Base-by-base conservation (phyloP, 2,888 invertebrate genomes). In the Lithodes maja region DNA sequence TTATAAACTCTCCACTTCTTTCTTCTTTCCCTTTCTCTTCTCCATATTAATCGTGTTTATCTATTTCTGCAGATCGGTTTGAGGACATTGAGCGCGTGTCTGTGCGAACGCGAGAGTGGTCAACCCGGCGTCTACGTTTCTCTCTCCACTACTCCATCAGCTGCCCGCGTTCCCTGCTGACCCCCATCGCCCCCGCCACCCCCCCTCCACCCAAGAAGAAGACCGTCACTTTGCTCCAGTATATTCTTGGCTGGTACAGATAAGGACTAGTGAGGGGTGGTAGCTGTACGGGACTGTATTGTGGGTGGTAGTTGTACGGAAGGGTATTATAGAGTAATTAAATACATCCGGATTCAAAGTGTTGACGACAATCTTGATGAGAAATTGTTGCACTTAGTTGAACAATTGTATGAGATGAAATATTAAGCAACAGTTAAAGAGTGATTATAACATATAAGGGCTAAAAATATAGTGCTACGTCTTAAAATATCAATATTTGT, bases 211-310 rank as follows among this genome's bases (percentile, higher is more conserved):
- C 85, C n/a, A 80, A 54, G 12, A 84, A 53, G 61, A 88, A 88
- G 85, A 88, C 80, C 2, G 81, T 88, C 49, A 88, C 88, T 0
- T 81, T 88, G 53, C 80, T 88, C 3, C 88, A 88, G 81, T 88
- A 88, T n/a, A 80, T 88, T 61, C 75, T 88, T 49, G 88, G 88
- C 9, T 88, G 88, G 88, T 88, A 88, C 79, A 84, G 88, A 74
- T 88, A 84, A 71, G 17, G 17, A n/a, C 2, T 1, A 61, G 15
- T 61, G 68, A 15, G 68, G 15, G 9, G 15, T 1, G 68, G 7
- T 61, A 12, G 68, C 2, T 7, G 68, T 7, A 61, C 15, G 15
- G 15, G 7, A 61, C 15, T 61, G 15, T 61, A 15, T 15, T 12
- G 68, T 61, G 15, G 68, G 33, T 33, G 33, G 33, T 33, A 33